Base-by-base conservation (phyloP, 2,888 invertebrate species). In the Embidobia sp. region DNA sequence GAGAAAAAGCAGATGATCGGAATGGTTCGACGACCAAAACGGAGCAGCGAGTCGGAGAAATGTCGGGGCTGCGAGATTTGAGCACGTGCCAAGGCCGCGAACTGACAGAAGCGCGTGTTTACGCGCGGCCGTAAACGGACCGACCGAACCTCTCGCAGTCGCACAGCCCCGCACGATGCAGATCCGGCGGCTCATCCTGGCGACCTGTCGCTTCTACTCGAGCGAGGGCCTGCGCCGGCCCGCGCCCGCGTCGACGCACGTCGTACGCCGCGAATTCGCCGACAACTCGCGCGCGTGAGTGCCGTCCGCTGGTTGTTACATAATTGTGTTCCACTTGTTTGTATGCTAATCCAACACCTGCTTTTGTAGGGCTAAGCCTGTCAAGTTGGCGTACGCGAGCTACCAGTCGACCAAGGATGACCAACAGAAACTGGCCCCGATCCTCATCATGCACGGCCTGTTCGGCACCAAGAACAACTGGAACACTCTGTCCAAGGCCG, bases 381-480 rank as follows among this genome's bases (percentile, higher is more conserved):
- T 95, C 3, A 92, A 93, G 81, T 90, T 95, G 84, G 92, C 94
- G 0, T 94, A 93, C 80, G 92, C 93, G 13, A 92, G 93, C 13
- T 95, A 93, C 83, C 94, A 94, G 85, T 88, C 88, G 0, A 88
- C 90, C n/a, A 84, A 86, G 44, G 91, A 90, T 81, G 90, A 90
- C 37, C 79, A 86, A 1, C 86, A 90, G 27, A 84, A 88, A 46
- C 87, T 89, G 11, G 16, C 44, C 15, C 96, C 97, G n/a, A 88
- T 98, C 48, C 90, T 98, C 2, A 94, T 97, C 51, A 92, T 95
- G 86, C 98, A 98, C 87, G 97, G 97, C 0, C 90, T 98, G 8
- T 92, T 99, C 79, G 97, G 97, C 0, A 94, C 94, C 0, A 97
- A 97, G 87, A 93, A 91, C 67, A 97, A 97, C 86, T 98, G 98